These are phyloP conservation scores for Escarpia spicata DNA, from an alignment of 2,888 invertebrate genomes.

Conservation along the genomic window DNA sequence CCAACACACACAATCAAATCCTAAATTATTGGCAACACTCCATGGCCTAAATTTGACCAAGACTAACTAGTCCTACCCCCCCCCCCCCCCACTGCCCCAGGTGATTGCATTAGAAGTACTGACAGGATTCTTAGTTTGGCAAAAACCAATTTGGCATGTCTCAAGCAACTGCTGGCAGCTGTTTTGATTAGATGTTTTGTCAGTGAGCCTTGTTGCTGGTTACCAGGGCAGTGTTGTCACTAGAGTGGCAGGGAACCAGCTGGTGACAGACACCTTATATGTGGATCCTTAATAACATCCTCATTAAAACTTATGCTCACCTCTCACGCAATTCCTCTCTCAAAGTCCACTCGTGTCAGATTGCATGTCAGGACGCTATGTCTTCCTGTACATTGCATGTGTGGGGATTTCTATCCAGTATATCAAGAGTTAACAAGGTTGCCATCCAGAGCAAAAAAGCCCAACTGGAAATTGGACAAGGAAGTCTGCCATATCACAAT, in stretches of 20 bases:
- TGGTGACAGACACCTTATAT: neutral
- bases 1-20: neutral
- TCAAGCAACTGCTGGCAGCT: neutral
- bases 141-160: neutral
- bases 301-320: neutral
- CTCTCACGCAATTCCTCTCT: neutral
- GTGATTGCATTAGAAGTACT: neutral
- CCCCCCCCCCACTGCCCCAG: neutral
- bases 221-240: neutral
- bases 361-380: neutral
- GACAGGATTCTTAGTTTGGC: neutral
- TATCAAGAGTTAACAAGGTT: no score
- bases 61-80: neutral
- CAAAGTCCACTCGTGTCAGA: neutral
- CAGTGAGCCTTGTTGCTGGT: neutral
- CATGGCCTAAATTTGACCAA: neutral
- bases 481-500: no score
- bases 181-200: neutral
- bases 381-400: neutral
- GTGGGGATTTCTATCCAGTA: neutral
- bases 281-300: neutral
- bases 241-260: neutral
- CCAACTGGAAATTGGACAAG: no score
- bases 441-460: no score
- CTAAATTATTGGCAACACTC: neutral